Conservation (phyloP, 2,113 vertebrate species). For the Elaphurus davidianus region DNA sequence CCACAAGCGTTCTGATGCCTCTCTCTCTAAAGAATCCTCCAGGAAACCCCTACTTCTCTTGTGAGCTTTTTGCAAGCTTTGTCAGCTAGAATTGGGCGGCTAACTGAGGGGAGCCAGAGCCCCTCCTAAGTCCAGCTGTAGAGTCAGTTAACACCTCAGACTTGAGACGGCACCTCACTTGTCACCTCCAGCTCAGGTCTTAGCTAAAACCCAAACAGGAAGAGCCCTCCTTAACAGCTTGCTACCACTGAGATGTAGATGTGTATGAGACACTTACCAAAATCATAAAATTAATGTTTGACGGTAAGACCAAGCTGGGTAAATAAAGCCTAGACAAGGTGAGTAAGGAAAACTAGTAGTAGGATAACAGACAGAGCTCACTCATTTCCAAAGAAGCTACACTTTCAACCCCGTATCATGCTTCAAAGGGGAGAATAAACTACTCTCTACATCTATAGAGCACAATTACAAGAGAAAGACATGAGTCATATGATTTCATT, state of each 20-base stretch:
- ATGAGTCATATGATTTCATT: not conserved
- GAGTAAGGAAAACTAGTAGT: not conserved
- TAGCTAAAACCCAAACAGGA: slow-evolving; percentile 45
- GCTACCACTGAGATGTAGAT: not conserved
- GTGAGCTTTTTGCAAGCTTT: not conserved
- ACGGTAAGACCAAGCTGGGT: not conserved
- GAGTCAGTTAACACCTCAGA: not conserved
- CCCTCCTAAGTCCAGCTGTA: not conserved
- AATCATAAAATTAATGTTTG: not conserved
- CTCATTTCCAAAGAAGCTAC: slow-evolving; percentile 24
- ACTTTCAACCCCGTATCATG: not conserved
- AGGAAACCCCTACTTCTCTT: not conserved
- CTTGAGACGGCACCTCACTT: not conserved
- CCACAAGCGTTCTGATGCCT: not conserved
- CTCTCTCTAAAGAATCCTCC: not conserved
- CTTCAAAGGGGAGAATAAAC: slow-evolving; percentile 28
- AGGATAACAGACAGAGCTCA: not conserved
- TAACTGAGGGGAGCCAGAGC: not conserved
- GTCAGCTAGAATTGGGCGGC: not conserved
- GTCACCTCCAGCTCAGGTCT: not conserved
- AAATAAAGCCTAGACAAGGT: not conserved
- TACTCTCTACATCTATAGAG: not conserved
- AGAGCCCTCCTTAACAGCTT: not conserved
- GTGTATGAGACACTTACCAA: not conserved
- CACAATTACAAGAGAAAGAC: not conserved